These are phyloP conservation scores for Melangyna quadrimaculata DNA, from an alignment of 2,888 invertebrate genomes.

Conservation along the genomic window DNA sequence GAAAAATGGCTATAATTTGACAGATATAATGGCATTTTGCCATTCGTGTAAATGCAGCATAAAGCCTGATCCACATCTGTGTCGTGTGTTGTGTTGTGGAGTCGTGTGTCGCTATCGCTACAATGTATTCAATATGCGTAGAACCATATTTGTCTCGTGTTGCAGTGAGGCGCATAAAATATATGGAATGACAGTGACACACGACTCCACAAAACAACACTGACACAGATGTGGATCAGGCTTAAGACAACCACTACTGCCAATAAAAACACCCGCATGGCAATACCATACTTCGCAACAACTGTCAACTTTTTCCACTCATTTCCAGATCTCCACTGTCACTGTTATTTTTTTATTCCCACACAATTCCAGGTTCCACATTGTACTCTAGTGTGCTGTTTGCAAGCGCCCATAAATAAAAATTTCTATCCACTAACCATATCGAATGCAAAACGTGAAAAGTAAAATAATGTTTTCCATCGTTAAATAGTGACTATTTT, in stretches of 20 bases:
- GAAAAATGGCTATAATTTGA: too few relatives aligned
- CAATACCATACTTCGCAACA: constrained; percentile 44
- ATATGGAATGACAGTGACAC: too few relatives aligned
- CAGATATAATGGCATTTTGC: too few relatives aligned
- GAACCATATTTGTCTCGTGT: too few relatives aligned
- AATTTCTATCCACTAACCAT: constrained; percentile 21
- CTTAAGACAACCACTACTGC: constrained; percentile 2
- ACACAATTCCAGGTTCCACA: constrained; percentile 27
- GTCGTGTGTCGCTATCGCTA: too few relatives aligned
- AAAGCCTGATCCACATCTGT: too few relatives aligned
- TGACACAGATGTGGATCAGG: too few relatives aligned
- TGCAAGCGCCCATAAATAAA: constrained; percentile 67
- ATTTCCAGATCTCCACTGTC: constrained; percentile 66
- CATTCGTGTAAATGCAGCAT: too few relatives aligned
- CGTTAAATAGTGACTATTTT: constrained; percentile 48
- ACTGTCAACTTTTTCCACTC: constrained; percentile 38
- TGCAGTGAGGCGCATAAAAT: too few relatives aligned
- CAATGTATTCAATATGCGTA: too few relatives aligned
- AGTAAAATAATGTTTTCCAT: constrained; percentile 58
- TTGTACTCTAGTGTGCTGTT: constrained; percentile 28
- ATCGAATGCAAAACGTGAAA: constrained; percentile 44
- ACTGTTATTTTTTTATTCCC: background rate
- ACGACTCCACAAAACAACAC: too few relatives aligned
- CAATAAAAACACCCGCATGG: constrained; percentile 13
- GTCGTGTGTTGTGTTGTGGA: too few relatives aligned